Conservation (phyloP, 1,140 invertebrate species). For the Macrocentrus cingulum region DNA sequence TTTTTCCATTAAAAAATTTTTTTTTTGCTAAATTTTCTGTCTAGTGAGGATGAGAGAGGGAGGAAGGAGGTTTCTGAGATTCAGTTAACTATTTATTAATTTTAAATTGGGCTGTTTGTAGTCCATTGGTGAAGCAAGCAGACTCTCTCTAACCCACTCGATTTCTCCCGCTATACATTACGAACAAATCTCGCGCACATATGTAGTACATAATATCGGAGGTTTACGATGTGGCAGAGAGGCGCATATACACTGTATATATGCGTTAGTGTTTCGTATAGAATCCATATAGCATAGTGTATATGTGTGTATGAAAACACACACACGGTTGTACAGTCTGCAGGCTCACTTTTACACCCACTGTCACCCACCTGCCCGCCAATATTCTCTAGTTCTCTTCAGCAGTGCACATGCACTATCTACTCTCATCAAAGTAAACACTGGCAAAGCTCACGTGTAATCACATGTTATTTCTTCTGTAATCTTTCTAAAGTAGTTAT, state of each 20-base stretch:
- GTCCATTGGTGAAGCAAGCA: not conserved
- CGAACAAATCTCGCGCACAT: slow-evolving; percentile 14
- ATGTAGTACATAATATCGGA: slow-evolving; percentile 25
- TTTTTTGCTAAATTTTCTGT: too few relatives aligned
- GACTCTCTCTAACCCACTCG: slow-evolving; percentile 1
- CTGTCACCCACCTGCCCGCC: slow-evolving; percentile 6
- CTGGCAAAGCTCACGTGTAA: too few relatives aligned
- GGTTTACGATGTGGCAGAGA: slow-evolving; percentile 19
- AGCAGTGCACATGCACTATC: not conserved
- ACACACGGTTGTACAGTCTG: too few relatives aligned
- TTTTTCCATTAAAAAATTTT: too few relatives aligned
- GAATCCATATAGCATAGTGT: too few relatives aligned
- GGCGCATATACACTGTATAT: too few relatives aligned
- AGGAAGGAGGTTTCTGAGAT: too few relatives aligned
- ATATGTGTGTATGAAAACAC: not conserved
- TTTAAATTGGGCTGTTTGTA: not conserved
- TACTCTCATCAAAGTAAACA: slow-evolving; percentile 10
- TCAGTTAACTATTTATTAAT: too few relatives aligned
- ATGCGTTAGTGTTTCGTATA: slow-evolving; percentile 25
- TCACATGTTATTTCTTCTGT: slow-evolving; percentile 5
- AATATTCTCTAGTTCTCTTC: not conserved
- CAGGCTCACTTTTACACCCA: slow-evolving; percentile 14
- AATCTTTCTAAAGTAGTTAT: too few relatives aligned
- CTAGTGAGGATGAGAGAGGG: too few relatives aligned
- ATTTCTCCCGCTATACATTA: not conserved